Evolutionary conservation across 2,113 vertebrate species (phyloP).

Genomic region (Collichthys lucidus): DNA sequence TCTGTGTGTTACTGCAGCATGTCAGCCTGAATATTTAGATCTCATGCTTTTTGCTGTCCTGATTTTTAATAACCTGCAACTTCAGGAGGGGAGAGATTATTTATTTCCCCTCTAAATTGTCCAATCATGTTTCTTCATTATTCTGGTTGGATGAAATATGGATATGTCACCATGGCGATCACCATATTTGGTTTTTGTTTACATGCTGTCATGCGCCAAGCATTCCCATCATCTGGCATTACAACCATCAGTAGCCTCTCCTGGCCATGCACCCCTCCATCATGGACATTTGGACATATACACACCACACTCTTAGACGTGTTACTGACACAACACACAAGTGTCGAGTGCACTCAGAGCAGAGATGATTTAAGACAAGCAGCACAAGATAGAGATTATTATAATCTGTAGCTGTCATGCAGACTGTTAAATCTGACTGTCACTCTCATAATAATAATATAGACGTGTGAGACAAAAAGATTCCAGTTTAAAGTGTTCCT

Average conservation of each 20-base stretch:
- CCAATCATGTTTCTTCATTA: constrained; percentile 61
- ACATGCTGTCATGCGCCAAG: constrained; percentile 83
- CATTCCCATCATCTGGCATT: constrained; percentile 79
- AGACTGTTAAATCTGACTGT: constrained; percentile 43
- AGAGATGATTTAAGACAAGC: too few relatives aligned
- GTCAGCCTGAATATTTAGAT: constrained; percentile 29
- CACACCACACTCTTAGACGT: constrained; percentile 50
- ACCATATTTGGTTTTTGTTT: constrained; percentile 83
- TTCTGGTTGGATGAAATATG: constrained; percentile 70
- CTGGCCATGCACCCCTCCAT: constrained; percentile 73
- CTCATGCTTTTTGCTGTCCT: constrained; percentile 45
- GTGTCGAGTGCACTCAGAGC: not conserved
- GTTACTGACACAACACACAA: constrained; percentile 17
- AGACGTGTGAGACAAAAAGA: not conserved
- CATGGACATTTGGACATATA: constrained; percentile 69
- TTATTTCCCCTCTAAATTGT: constrained; percentile 30
- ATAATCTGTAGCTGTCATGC: not conserved
- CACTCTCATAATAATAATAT: not conserved
- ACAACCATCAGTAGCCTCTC: constrained; percentile 73
- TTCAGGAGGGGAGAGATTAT: not conserved
- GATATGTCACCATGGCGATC: constrained; percentile 77
- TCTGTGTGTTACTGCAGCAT: constrained; percentile 51
- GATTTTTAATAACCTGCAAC: constrained; percentile 29
- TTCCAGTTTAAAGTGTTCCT: too few relatives aligned
- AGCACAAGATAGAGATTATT: not conserved